Evolutionary conservation across 2,113 vertebrate genomes (phyloP), one percentile per base, ranked within the genome.

Genomic region (Amphilophus citrinellus): DNA sequence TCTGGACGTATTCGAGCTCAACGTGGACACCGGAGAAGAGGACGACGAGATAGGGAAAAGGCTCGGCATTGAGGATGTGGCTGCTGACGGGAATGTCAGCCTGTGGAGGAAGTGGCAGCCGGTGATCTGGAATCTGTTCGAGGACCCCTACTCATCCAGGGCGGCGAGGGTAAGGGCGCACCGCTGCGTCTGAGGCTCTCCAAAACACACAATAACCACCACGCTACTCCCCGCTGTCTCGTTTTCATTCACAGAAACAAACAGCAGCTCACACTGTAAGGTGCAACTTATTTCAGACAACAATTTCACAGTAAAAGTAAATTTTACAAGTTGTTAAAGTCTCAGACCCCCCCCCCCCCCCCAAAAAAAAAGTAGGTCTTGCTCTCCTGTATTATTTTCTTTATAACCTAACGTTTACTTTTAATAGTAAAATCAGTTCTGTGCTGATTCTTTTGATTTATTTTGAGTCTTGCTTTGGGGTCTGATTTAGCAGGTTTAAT

Each of bases 111-210:
- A 96, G 96, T 97, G 97, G 96, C 97, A 97, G 93, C 98, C 97
- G 75, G 96, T 97, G 61, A 93, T 97, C 89, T 99, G 98, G 98
- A 98, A 98, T 76, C 97, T 99, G 80, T 99, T 99, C 79, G 98
- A 99, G 92, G 98, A 99, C 76, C 98, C 98, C 10, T 99, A 99
- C 93, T 99, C 98, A 8, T 99, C 98, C 86, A 94, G 97, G 94
- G 97, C 98, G 1, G 98, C 98, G 85, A 95, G 98, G 98, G 98
- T 99, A 98, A 96, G 96, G 53, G 83, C 84, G 92, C 91, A 84
- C 85, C 47, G 83, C 71, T 24, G 89, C 76, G 76, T 50, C 56
- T 58, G 80, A 68, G 17, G 78, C 78, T 80, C 76, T 39, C 77
- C 79, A 75, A 71, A 65, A 18, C 6, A 32, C 83, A 59, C 76